These are phyloP conservation scores for Sericinus montela DNA, from an alignment of 2,888 invertebrate species.

Conservation along the genomic window DNA sequence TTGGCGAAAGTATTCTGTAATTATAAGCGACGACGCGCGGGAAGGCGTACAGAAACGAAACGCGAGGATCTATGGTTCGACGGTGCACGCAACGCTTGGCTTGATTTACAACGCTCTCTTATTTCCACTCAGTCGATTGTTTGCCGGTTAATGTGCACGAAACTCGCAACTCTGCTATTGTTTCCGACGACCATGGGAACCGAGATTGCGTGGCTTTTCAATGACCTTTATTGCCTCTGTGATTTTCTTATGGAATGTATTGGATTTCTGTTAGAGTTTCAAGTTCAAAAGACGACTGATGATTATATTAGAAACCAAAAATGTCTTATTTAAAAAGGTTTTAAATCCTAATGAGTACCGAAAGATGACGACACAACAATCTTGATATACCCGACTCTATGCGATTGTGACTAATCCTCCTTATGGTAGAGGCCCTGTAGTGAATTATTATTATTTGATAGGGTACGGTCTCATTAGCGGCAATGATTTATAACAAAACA, in stretches of 20 bases:
- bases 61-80: conserved; percentile 68
- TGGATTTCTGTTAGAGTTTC: conserved; percentile 39
- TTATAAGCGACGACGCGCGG: conserved; percentile 59
- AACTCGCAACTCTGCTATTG: conserved; percentile 63
- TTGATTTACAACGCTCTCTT: conserved; percentile 75
- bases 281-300: conserved; percentile 33
- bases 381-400: too few relatives aligned
- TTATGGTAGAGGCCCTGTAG: too few relatives aligned
- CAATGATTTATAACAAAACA: too few relatives aligned
- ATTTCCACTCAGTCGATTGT: conserved; percentile 72
- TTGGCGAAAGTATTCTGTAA: conserved; percentile 76
- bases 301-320: neutral
- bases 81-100: conserved; percentile 71
- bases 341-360: too few relatives aligned
- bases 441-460: too few relatives aligned
- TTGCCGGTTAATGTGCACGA: conserved; percentile 63
- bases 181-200: conserved; percentile 67
- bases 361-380: too few relatives aligned
- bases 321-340: too few relatives aligned
- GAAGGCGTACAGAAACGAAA: conserved; percentile 58
- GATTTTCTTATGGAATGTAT: conserved; percentile 28
- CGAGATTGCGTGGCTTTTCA: conserved; percentile 45
- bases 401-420: too few relatives aligned
- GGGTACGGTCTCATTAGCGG: too few relatives aligned
- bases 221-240: conserved; percentile 52